Base-by-base conservation (phyloP, 2,888 invertebrate species). In the Chouioia cunea region DNA sequence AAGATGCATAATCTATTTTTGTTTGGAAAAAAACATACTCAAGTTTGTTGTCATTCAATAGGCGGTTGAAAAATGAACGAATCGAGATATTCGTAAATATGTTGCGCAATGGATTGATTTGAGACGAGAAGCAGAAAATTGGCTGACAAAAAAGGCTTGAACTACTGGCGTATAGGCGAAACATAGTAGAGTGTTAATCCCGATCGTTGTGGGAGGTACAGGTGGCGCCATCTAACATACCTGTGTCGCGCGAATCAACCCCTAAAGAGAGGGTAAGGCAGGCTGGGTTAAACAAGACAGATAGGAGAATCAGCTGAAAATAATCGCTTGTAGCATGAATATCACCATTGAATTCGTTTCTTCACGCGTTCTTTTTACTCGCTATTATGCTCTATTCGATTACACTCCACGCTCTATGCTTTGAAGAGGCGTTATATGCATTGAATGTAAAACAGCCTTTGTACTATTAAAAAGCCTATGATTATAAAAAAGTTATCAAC, bases 91-190 rank as follows among this genome's bases (percentile, higher is more conserved):
- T 10, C n/a, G 50, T 1, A 15, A 16, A 57, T 18, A 16, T 2
- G 12, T 14, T 15, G n/a, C 16, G 20, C 8, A 63, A 43, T 12
- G 18, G 27, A 44, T 43, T 0, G 36, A 56, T 15, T 1, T 22
- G 20, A 60, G 53, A 15, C 15, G 43, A 58, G n/a, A n/a, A n/a
- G n/a, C n/a, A n/a, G n/a, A 43, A 43, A 71, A 71, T 63, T 54
- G 71, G 54, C 69, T 66, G 69, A 70, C 73, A 50, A 63, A 72
- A 72, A 72, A 65, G 59, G 12, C 65, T 73, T 48, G 65, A 73
- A 73, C 73, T 64, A 73, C 73, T 73, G 53, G 12, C 18, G 10
- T 8, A 14, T 10, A n/a, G n/a, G n/a, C 15, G 15, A 18, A 67
- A 54, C 59, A 48, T 53, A 59, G 20, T 3, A 23, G 43, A 59